phyloP scores from a whole-genome alignment of 1,140 invertebrate species.

The Cyclargus thomasi region DNA sequence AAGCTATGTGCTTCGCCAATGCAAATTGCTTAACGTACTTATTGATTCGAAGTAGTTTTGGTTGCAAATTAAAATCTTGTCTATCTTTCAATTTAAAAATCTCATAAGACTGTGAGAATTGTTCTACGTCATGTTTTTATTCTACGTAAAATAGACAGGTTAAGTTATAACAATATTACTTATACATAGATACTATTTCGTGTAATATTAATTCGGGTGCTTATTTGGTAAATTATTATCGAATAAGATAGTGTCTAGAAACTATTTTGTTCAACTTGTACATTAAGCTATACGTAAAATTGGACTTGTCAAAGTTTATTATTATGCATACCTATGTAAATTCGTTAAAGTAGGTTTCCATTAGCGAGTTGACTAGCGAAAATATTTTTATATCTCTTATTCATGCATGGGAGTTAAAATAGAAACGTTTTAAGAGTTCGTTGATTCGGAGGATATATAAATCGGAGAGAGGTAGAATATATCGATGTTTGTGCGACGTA shows the following conservation, averaged over 20 bases:
- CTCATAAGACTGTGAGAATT: neutral
- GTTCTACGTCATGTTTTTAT: neutral
- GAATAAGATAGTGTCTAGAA: neutral
- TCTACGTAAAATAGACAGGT: neutral
- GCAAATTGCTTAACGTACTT: too few relatives aligned
- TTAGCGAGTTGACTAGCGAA: neutral
- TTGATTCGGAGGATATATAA: neutral
- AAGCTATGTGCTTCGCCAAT: too few relatives aligned
- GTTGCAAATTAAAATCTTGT: too few relatives aligned
- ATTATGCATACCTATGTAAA: slow-evolving; percentile 7
- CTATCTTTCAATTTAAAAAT: neutral
- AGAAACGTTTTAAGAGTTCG: neutral
- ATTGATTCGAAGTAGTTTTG: too few relatives aligned
- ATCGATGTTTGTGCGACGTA: slow-evolving; percentile 28
- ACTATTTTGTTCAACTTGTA: neutral
- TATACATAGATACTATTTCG: neutral
- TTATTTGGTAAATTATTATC: neutral
- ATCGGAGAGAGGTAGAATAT: slow-evolving; percentile 25
- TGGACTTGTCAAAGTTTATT: neutral
- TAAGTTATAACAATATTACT: neutral
- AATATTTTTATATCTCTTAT: neutral
- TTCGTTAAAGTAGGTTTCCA: neutral
- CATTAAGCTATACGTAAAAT: neutral
- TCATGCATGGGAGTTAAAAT: neutral
- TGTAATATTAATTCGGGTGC: neutral